Evolutionary conservation across 2,888 invertebrate species (phyloP).

Genomic region (Chydorus sphaericus): DNA sequence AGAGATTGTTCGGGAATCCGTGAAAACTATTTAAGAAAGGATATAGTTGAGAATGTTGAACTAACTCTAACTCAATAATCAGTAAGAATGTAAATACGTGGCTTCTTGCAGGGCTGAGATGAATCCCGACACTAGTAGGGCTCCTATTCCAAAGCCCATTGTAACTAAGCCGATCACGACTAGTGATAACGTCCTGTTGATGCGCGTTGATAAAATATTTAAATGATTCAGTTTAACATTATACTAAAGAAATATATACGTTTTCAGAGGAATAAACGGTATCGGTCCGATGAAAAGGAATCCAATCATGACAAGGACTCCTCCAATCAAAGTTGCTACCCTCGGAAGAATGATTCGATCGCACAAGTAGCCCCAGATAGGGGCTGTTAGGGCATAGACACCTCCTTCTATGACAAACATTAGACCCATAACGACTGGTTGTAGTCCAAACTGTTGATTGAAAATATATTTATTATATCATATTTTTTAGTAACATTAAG

Average conservation of each 20-base stretch:
- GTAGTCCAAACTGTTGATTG: slow-evolving; percentile 42
- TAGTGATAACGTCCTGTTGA: slow-evolving; percentile 44
- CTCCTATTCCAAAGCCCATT: slow-evolving; percentile 72
- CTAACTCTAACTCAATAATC: no score
- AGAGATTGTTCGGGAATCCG: slow-evolving; percentile 67
- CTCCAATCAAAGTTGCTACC: slow-evolving; percentile 49
- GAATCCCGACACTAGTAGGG: slow-evolving; percentile 72
- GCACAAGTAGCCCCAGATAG: slow-evolving; percentile 64
- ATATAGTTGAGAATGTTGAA: no score
- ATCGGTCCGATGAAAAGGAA: slow-evolving; percentile 70
- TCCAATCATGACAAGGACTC: slow-evolving; percentile 46
- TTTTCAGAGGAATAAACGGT: slow-evolving; percentile 49
- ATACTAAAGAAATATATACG: no score
- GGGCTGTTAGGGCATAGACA: slow-evolving; percentile 61
- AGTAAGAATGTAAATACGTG: slow-evolving; percentile 40
- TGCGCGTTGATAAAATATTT: no score
- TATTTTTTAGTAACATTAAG: no score
- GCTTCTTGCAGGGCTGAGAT: slow-evolving; percentile 65
- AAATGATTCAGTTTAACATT: no score
- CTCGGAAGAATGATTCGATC: slow-evolving; percentile 54
- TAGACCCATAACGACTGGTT: slow-evolving; percentile 53
- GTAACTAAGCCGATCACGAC: slow-evolving; percentile 53
- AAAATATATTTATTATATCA: no score
- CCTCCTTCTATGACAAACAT: slow-evolving; percentile 76
- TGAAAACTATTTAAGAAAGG: slow-evolving; percentile 36